Base-by-base conservation (phyloP, 2,888 invertebrate species). In the Hedychridium roseum region DNA sequence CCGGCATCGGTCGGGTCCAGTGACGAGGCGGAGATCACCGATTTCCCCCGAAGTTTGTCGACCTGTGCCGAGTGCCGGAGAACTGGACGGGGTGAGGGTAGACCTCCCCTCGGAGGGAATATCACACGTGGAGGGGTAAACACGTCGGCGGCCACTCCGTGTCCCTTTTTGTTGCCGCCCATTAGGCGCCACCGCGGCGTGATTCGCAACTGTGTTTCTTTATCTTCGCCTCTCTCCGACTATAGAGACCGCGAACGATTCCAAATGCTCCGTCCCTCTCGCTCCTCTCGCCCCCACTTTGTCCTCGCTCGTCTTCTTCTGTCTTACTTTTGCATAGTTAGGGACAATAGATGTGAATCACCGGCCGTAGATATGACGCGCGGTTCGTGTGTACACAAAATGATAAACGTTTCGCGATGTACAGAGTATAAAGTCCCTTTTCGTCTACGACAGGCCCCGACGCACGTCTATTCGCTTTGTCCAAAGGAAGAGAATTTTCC, bases 171-270 rank as follows among this genome's bases (percentile, higher is more conserved):
- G 76, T 75, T 68, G 75, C 74, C 77, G 76, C 76, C 77, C 73
- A 77, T 77, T 75, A 74, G 77, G 73, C 77, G 76, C 76, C 76
- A 72, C 71, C 68, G 58, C 75, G 74, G 74, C 74, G 74, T 76
- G 74, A 76, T 76, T 77, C 74, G 75, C 72, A 76, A 75, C 76
- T 73, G 64, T 74, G 71, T 74, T 71, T 75, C 74, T 77, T 74
- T 74, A 73, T 74, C 71, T 73, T 56, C 54, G 28, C 41, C 39
- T 23, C 9, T 5, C 9, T 23, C 5, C 9, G 23, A 23, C 5
- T 23, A 23, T 9, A 6, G 23, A 5, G n/a, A n/a, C n/a, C n/a
- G n/a, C n/a, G n/a, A n/a, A n/a, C n/a, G n/a, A n/a, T n/a, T n/a
- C n/a, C n/a, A n/a, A n/a, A n/a, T n/a, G n/a, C n/a, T n/a, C n/a